Evolutionary conservation across 2,888 invertebrate species (phyloP).

Genomic region (Pardosa pseudoannulata): DNA sequence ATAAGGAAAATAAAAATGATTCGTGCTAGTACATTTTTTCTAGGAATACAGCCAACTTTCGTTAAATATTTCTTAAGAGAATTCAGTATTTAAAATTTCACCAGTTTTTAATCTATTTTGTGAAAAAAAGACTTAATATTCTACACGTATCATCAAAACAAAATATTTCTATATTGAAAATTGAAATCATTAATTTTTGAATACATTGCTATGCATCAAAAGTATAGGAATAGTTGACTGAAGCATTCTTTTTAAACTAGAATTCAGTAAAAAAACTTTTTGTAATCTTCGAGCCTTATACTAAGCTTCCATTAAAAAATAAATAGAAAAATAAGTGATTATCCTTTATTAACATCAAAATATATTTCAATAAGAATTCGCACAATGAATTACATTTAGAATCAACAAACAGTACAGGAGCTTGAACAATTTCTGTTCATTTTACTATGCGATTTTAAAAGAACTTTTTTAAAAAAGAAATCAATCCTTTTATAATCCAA

Average conservation of each 20-base stretch:
- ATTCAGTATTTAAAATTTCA: not conserved
- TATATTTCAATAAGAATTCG: not conserved
- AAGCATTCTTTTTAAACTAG: not conserved
- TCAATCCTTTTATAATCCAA: not conserved
- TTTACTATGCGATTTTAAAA: not conserved
- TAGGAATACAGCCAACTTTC: slow-evolving; percentile 63
- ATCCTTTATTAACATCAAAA: not conserved
- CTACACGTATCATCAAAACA: not conserved
- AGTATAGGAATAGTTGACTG: not conserved
- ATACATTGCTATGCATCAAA: not conserved
- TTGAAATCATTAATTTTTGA: slow-evolving; percentile 2
- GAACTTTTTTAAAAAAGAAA: not conserved
- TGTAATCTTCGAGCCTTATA: not conserved
- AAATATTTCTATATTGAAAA: not conserved
- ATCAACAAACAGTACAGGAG: not conserved
- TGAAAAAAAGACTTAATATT: not conserved
- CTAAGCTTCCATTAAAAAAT: not conserved
- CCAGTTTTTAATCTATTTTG: not conserved
- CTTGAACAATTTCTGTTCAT: slow-evolving; percentile 11
- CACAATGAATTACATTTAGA: slow-evolving; percentile 3
- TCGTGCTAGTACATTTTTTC: slow-evolving; percentile 24
- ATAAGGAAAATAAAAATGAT: slow-evolving; percentile 30
- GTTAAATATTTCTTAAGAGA: not conserved
- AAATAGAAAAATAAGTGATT: not conserved
- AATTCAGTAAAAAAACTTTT: not conserved